Evolutionary conservation across 2,888 invertebrate species (phyloP).

Genomic region (Heliconius aoede): DNA sequence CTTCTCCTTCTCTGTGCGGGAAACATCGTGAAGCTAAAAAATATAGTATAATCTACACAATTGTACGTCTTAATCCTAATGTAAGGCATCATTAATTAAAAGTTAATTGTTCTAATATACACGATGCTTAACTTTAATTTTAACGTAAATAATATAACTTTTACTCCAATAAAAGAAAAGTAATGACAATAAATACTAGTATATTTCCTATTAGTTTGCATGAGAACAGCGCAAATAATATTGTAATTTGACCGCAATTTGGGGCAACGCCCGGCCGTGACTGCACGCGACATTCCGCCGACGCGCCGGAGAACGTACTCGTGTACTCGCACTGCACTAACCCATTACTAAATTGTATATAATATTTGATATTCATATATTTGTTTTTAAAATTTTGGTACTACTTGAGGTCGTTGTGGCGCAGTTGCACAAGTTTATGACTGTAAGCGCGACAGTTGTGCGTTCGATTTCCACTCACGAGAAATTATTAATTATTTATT

Average conservation of each 20-base stretch:
- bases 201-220: constrained; percentile 9
- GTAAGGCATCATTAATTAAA: background rate
- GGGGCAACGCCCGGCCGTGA: constrained; percentile 71
- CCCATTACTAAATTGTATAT: constrained; percentile 12
- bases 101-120: background rate
- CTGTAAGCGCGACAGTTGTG: too few species aligned
- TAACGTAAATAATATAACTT: background rate
- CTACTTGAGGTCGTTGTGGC: too few species aligned
- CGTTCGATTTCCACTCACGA: too few species aligned
- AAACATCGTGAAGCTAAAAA: too few species aligned
- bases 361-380: background rate
- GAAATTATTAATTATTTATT: too few species aligned
- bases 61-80: background rate
- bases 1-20: too few species aligned
- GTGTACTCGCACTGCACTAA: constrained; percentile 21
- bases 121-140: background rate
- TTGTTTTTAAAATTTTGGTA: background rate
- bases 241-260: constrained; percentile 55
- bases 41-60: too few species aligned
- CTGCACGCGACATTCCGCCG: constrained; percentile 49
- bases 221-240: constrained; percentile 25
- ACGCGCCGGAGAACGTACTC: constrained; percentile 18
- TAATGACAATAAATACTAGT: constrained; percentile 1
- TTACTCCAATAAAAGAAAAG: background rate
- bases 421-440: too few species aligned